A percentile compares a stretch with the other conserved stretches of the same genome.
Evolutionary conservation across 2,888 invertebrate genomes (phyloP).

Genomic region (Lithophane ornitopus): DNA sequence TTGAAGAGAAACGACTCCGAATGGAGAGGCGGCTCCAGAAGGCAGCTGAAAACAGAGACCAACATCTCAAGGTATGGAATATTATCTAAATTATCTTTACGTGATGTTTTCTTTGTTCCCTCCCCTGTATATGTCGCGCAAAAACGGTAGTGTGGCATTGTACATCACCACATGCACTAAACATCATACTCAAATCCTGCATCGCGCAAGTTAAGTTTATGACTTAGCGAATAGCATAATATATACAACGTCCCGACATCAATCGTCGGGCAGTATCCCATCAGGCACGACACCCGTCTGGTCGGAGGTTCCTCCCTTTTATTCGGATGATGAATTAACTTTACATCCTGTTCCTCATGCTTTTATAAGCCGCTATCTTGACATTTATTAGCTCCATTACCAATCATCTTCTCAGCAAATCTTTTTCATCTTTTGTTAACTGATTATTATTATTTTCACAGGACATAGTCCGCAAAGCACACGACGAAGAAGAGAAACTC

Average conservation of each 20-base stretch:
- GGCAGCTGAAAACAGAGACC: conserved; percentile 97
- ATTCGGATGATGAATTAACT: too few relatives aligned
- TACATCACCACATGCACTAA: too few relatives aligned
- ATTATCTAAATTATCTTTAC: background rate
- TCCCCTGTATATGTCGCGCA: too few relatives aligned
- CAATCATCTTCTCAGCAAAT: background rate
- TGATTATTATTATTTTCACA: conserved; percentile 66
- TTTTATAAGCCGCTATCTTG: background rate
- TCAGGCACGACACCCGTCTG: too few relatives aligned
- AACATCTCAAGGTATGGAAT: conserved; percentile 91
- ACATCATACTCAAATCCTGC: too few relatives aligned
- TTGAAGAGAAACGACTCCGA: conserved; percentile 94
- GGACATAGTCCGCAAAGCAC: conserved; percentile 97
- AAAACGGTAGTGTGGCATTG: background rate
- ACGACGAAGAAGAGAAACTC: conserved; percentile 99
- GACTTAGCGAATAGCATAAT: too few relatives aligned
- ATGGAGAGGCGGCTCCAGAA: conserved; percentile 95
- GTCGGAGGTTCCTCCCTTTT: too few relatives aligned
- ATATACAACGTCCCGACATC: too few relatives aligned
- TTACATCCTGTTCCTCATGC: too few relatives aligned
- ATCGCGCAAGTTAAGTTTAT: too few relatives aligned
- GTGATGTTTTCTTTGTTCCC: background rate
- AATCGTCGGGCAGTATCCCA: too few relatives aligned
- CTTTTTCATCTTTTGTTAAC: background rate
- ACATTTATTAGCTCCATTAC: background rate